Percentiles rank a stretch among this genome's conserved stretches.
phyloP scores from a whole-genome alignment of 1,140 invertebrate genomes.

The Gryllus bimaculatus region DNA sequence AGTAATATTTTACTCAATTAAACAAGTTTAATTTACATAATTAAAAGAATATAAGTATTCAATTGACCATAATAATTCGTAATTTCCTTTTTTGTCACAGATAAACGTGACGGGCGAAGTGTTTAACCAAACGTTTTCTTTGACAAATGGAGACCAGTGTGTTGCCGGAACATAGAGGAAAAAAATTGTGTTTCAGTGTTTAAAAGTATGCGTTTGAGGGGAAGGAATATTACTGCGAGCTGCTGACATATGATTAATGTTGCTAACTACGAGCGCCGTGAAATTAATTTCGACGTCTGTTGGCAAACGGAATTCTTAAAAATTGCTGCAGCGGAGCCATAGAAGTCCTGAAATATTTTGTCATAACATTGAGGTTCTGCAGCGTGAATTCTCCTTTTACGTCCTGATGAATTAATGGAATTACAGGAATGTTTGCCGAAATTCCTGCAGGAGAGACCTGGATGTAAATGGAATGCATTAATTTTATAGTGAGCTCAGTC shows the following conservation, averaged over 20 bases:
- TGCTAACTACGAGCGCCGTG: background rate
- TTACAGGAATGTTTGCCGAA: background rate
- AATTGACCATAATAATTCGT: too few relatives aligned
- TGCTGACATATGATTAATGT: background rate
- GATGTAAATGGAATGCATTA: background rate
- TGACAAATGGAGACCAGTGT: too few relatives aligned
- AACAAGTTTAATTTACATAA: too few relatives aligned
- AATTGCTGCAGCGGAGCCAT: background rate
- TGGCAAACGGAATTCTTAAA: background rate
- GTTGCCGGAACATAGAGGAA: too few relatives aligned
- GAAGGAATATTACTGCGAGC: too few relatives aligned
- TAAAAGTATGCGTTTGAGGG: too few relatives aligned
- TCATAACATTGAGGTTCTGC: background rate
- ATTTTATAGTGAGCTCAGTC: background rate
- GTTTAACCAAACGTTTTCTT: too few relatives aligned
- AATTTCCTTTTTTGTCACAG: too few relatives aligned
- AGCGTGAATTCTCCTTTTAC: background rate
- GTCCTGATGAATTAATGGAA: conserved; percentile 1
- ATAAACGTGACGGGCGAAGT: too few relatives aligned
- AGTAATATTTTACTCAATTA: too few relatives aligned
- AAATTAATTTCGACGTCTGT: background rate
- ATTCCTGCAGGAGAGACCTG: background rate
- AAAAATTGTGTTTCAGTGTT: too few relatives aligned
- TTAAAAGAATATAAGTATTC: too few relatives aligned
- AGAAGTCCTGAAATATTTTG: background rate